Base-by-base conservation (phyloP, 2,797 vertebrate genomes). In the Eulemur coronatus region DNA sequence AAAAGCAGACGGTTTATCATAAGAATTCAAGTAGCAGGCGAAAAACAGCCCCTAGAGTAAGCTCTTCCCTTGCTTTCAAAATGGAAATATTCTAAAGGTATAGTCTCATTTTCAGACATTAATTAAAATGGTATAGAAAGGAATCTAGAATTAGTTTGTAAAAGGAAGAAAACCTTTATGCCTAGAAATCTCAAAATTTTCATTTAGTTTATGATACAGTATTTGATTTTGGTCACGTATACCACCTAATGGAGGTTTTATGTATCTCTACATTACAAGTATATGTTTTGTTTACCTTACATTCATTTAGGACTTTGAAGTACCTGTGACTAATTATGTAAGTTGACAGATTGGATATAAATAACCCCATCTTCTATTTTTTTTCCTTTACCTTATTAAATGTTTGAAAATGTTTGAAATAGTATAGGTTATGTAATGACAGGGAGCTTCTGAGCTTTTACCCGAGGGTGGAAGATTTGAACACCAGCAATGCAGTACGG, bases 221-320 rank as follows among this genome's bases (percentile, higher is more conserved):
- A 48, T 94, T 95, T 92, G 0, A 79, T 96, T 95, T 95, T 80
- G 48, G 46, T 82, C 46, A 72, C 65, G 73, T 89, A 61, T 94
- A 38, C 48, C 63, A 75, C 80, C 30, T 35, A 61, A 93, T 95
- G 78, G 22, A 89, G 65, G 1, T 75, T 95, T 97, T 96, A 88
- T 97, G 97, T 76, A 80, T 35, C 4, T 72, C 52, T 41, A 30
- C 11, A 12, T 97, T 97, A 93, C n/a, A 96, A 93, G 38, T 73
- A 12, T 91, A 22, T 87, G 50, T 41, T 95, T 96, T 95, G 90
- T 78, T 96, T 95, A 91, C 35, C 7, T 80, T 95, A 92, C 96
- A 75, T 97, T 96, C 96, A 97, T 97, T 97, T 98, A 97, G 69
- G 76, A 7, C 26, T 90, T 93, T 93, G 96, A 97, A 98, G 86